phyloP scores from a whole-genome alignment of 2,888 invertebrate genomes.

The Eurois occulta region DNA sequence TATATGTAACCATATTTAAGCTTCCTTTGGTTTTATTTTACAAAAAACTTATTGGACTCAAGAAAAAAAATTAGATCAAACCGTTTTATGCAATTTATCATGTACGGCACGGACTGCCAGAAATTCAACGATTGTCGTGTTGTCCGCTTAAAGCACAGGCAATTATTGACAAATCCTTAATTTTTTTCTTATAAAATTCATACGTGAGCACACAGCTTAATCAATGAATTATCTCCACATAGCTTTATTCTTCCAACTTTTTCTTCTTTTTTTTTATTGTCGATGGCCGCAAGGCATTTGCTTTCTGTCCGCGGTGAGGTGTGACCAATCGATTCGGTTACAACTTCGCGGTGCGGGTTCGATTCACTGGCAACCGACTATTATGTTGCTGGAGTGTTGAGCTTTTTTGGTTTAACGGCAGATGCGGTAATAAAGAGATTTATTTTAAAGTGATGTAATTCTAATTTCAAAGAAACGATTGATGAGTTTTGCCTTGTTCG shows the following conservation, averaged over 20 bases:
- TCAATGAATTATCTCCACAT: constrained; percentile 54
- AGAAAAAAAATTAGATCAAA: neutral
- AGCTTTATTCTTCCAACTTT: constrained; percentile 49
- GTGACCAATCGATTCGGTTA: constrained; percentile 66
- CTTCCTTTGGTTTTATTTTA: no score
- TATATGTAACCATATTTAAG: no score
- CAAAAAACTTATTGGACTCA: no score
- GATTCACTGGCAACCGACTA: constrained; percentile 58
- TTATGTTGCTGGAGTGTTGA: constrained; percentile 53
- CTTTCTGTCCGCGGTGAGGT: constrained; percentile 65
- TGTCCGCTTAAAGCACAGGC: constrained; percentile 44
- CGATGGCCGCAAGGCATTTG: constrained; percentile 64
- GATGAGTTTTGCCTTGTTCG: no score
- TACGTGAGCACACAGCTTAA: constrained; percentile 43
- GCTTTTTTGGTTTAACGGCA: constrained; percentile 40
- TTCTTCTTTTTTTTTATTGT: constrained; percentile 34
- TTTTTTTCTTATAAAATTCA: constrained; percentile 23
- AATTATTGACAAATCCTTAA: constrained; percentile 45
- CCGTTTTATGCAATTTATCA: constrained; percentile 13
- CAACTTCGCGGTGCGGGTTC: constrained; percentile 67
- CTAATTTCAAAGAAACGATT: constrained; percentile 1
- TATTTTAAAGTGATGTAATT: constrained; percentile 22
- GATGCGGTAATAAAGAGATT: constrained; percentile 52
- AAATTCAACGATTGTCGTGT: neutral
- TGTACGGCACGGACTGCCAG: neutral